phyloP scores from a whole-genome alignment of 2,797 vertebrate genomes.

The Lycodopsis pacificus region DNA sequence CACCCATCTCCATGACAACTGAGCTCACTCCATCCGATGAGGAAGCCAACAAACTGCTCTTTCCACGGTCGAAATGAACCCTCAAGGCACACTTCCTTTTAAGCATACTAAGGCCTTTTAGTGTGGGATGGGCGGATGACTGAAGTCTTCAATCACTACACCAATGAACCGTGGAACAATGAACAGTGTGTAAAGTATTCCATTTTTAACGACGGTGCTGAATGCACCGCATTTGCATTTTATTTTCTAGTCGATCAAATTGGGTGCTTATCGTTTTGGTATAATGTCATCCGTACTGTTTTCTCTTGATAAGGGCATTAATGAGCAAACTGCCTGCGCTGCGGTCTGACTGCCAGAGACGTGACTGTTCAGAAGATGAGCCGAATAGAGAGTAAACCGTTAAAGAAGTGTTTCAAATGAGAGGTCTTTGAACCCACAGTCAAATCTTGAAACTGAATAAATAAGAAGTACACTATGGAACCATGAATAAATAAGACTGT shows the following conservation, averaged over 20 bases:
- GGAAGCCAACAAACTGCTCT: background rate
- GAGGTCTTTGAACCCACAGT: constrained; percentile 39
- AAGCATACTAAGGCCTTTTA: background rate
- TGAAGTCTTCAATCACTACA: background rate
- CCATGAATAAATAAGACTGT: constrained; percentile 30
- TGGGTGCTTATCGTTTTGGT: constrained; percentile 13
- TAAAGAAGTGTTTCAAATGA: constrained; percentile 32
- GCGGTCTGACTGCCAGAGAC: constrained; percentile 46
- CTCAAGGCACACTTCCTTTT: background rate
- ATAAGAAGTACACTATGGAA: constrained; percentile 11
- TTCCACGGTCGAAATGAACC: background rate
- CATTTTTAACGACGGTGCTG: background rate
- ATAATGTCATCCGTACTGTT: constrained; percentile 34
- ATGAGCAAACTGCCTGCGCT: constrained; percentile 39
- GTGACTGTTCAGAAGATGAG: constrained; percentile 24
- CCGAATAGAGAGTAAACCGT: constrained; percentile 37
- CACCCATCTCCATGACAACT: constrained; percentile 14
- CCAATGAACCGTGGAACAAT: background rate
- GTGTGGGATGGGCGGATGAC: background rate
- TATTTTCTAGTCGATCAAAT: constrained; percentile 16
- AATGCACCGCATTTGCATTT: constrained; percentile 23
- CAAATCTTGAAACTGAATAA: constrained; percentile 24
- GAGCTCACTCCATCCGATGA: background rate
- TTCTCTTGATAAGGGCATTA: constrained; percentile 39
- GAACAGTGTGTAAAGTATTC: background rate